phyloP scores from a whole-genome alignment of 1,140 invertebrate genomes.

The Bombus consobrinus region DNA sequence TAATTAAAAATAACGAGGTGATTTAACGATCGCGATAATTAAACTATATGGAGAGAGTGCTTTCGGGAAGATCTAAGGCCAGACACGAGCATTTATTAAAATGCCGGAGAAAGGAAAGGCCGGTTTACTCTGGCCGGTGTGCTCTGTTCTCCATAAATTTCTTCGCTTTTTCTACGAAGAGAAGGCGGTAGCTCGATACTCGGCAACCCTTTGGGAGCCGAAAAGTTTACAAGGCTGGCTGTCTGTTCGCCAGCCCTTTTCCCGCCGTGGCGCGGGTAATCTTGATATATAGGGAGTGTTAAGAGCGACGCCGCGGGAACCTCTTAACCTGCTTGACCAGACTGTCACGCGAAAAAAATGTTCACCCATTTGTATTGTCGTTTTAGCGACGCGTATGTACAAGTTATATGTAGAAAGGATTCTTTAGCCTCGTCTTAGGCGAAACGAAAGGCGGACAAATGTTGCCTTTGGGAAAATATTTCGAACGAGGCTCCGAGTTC shows the following conservation, averaged over 20 bases:
- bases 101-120: background rate
- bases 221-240: constrained; percentile 12
- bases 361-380: constrained; percentile 1
- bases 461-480: background rate
- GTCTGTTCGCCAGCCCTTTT: background rate
- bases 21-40: background rate
- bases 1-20: background rate
- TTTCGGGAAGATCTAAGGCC: background rate
- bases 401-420: too few species aligned
- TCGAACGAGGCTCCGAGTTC: background rate
- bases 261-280: background rate
- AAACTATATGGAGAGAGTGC: background rate
- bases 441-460: too few species aligned
- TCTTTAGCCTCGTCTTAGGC: background rate
- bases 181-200: background rate
- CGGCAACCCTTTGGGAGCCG: background rate
- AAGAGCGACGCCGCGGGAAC: background rate
- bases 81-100: background rate
- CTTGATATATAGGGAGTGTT: constrained; percentile 21
- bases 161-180: background rate
- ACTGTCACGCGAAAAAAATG: background rate
- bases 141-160: constrained; percentile 1
- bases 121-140: background rate
- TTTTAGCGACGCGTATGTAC: background rate
- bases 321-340: constrained; percentile 14